Evolutionary conservation across 2,113 vertebrate genomes (phyloP).

Genomic region (Camarhynchus parvulus): DNA sequence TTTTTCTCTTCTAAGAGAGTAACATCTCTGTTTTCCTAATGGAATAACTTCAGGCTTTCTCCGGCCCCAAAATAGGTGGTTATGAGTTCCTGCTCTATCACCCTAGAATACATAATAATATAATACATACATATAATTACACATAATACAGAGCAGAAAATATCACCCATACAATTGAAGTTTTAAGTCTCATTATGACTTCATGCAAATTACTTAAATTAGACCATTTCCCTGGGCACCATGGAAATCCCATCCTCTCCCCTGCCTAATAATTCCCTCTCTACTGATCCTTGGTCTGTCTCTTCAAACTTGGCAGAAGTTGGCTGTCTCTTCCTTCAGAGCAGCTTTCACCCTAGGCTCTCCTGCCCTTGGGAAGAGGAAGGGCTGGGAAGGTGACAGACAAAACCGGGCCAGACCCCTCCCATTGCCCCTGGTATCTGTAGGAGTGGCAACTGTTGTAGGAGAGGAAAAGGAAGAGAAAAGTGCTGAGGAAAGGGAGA

Average conservation of each 20-base stretch:
- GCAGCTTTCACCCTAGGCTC: background rate
- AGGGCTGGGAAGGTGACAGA: background rate
- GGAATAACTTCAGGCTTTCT: background rate
- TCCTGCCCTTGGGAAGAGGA: background rate
- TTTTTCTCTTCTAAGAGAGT: background rate
- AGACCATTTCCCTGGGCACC: slow-evolving; percentile 52
- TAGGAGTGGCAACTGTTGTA: background rate
- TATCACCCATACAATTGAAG: background rate
- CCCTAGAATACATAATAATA: background rate
- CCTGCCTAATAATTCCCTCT: slow-evolving; percentile 71
- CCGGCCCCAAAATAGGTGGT: background rate
- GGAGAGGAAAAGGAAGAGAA: slow-evolving; percentile 34
- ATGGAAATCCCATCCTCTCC: slow-evolving; percentile 46
- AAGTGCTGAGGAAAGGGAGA: background rate
- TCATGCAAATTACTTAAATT: slow-evolving; percentile 29
- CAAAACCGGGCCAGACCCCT: background rate
- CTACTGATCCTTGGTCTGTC: slow-evolving; percentile 55
- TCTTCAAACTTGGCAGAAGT: slow-evolving; percentile 64
- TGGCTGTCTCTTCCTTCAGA: slow-evolving; percentile 18
- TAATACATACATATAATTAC: background rate
- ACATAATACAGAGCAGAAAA: background rate
- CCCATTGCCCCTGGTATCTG: background rate
- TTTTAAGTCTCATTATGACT: background rate
- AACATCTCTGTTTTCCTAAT: background rate
- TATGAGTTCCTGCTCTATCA: background rate